Conservation (phyloP, 92 coral and sea anemone species). For the Porites evermanni region DNA sequence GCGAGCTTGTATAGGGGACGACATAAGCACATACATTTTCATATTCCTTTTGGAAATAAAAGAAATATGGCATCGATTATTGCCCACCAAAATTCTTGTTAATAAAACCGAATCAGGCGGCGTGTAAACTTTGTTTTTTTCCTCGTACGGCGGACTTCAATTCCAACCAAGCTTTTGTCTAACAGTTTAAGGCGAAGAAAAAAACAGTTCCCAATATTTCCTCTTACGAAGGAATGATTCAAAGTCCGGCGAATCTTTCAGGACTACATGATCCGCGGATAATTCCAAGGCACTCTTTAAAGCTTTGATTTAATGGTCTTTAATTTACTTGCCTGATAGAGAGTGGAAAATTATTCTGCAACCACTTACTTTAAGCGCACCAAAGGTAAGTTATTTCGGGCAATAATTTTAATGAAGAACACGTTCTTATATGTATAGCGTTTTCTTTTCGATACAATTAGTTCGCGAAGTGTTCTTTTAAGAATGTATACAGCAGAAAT, state of each 20-base stretch:
- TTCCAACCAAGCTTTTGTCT: background rate
- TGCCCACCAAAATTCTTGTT: background rate
- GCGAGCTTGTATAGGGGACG: too few relatives aligned
- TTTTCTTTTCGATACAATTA: background rate
- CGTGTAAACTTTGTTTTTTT: background rate
- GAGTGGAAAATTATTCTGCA: background rate
- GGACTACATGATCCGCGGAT: too few relatives aligned
- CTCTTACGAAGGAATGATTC: too few relatives aligned
- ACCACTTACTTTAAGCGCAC: background rate
- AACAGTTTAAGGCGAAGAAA: too few relatives aligned
- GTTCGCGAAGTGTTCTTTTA: background rate
- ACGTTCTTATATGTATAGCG: background rate
- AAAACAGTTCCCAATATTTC: too few relatives aligned
- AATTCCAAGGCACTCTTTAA: too few relatives aligned
- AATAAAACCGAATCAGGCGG: background rate
- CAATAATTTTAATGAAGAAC: background rate
- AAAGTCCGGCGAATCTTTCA: too few relatives aligned
- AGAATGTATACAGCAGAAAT: background rate
- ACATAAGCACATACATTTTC: constrained; percentile 2
- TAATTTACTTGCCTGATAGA: background rate
- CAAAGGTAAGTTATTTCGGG: background rate
- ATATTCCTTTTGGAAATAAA: background rate
- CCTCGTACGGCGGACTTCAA: background rate
- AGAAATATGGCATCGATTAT: background rate
- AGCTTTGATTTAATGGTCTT: too few relatives aligned